These are phyloP conservation scores for Eumerus sabulonum DNA, from an alignment of 2,888 invertebrate genomes.

Conservation along the genomic window DNA sequence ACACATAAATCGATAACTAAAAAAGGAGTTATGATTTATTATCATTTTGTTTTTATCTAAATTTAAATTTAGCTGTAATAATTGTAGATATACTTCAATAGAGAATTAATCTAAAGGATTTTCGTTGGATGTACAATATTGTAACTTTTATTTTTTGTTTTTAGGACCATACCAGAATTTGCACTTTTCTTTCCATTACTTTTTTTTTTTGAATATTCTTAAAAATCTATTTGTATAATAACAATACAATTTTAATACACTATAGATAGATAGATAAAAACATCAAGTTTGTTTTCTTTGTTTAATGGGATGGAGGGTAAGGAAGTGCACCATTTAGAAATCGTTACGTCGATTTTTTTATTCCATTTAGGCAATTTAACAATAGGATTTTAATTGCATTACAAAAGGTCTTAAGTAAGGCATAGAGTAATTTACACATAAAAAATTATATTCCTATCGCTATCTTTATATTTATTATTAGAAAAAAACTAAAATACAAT, in stretches of 20 bases:
- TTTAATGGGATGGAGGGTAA: conserved; percentile 1
- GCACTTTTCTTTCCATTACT: conserved; percentile 7
- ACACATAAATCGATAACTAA: conserved; percentile 30
- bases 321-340: conserved; percentile 30
- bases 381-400: neutral
- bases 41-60: conserved; percentile 15
- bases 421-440: too few species aligned
- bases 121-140: conserved; percentile 47
- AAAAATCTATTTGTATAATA: conserved; percentile 24
- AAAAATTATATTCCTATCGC: too few species aligned
- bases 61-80: conserved; percentile 38
- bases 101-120: conserved; percentile 48
- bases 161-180: conserved; percentile 33
- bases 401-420: neutral
- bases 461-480: neutral
- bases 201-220: conserved; percentile 14
- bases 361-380: too few species aligned
- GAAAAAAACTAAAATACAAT: conserved; percentile 21
- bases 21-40: conserved; percentile 1
- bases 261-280: conserved; percentile 21
- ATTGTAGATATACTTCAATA: conserved; percentile 18
- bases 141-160: conserved; percentile 22
- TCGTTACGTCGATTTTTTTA: neutral
- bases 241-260: conserved; percentile 17
- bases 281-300: conserved; percentile 5